These are phyloP conservation scores for Drosophila pachea DNA, from an alignment of 1,140 invertebrate genomes.

Conservation along the genomic window DNA sequence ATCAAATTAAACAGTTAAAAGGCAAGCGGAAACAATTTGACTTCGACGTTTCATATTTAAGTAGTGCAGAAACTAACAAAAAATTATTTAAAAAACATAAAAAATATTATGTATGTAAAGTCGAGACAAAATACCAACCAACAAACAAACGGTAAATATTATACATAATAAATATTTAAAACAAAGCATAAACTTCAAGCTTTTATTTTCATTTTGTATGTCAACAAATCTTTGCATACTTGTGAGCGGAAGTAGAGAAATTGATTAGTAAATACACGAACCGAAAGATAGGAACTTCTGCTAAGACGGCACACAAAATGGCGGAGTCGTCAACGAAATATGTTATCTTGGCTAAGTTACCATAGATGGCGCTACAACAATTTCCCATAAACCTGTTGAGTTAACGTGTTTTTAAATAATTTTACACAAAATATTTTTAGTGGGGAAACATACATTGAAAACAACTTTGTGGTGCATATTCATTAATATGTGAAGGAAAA, in stretches of 20 bases:
- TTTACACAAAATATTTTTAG: background rate
- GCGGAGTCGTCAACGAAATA: background rate
- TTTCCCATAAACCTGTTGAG: background rate
- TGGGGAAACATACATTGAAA: no score
- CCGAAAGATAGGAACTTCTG: background rate
- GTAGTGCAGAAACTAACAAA: constrained; percentile 73
- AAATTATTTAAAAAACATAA: constrained; percentile 31
- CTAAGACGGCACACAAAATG: background rate
- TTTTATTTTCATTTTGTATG: constrained; percentile 16
- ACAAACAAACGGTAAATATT: constrained; percentile 66
- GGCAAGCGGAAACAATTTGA: constrained; percentile 53
- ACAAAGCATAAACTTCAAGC: constrained; percentile 11
- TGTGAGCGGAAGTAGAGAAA: background rate
- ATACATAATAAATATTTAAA: constrained; percentile 67
- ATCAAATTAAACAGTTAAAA: constrained; percentile 71
- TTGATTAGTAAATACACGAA: background rate
- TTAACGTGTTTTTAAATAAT: background rate
- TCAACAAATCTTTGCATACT: background rate
- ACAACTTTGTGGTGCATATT: no score
- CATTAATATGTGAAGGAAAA: no score
- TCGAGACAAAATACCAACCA: constrained; percentile 47
- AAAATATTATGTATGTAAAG: constrained; percentile 69
- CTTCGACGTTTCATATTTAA: constrained; percentile 77
- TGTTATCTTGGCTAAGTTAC: background rate
- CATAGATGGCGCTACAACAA: background rate